Conservation (phyloP, 1,140 invertebrate species). For the Drosophila melanogaster region DNA sequence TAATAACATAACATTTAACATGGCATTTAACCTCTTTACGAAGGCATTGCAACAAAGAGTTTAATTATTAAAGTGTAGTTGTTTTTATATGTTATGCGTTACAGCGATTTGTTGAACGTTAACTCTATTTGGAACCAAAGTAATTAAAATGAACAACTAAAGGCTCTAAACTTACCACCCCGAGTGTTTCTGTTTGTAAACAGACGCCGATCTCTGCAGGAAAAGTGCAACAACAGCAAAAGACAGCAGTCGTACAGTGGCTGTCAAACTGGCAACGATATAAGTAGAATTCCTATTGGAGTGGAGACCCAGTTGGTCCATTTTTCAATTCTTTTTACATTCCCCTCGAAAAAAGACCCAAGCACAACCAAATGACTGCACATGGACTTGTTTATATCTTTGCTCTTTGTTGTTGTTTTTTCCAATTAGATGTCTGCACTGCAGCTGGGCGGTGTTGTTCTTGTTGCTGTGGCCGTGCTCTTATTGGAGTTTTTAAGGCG, state of each 20-base stretch:
- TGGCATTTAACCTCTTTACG: too few species aligned
- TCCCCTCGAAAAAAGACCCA: constrained; percentile 13
- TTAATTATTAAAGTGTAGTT: too few species aligned
- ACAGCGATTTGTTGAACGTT: too few species aligned
- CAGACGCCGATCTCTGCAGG: constrained; percentile 32
- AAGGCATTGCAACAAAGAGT: too few species aligned
- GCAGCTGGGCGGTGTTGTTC: constrained; percentile 30
- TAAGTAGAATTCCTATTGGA: constrained; percentile 61
- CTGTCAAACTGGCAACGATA: constrained; percentile 39
- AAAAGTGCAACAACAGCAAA: constrained; percentile 31
- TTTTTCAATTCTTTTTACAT: constrained; percentile 66
- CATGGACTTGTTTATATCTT: constrained; percentile 39
- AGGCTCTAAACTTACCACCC: background rate
- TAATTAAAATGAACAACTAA: background rate
- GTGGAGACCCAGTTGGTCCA: constrained; percentile 72
- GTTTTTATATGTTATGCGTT: too few species aligned
- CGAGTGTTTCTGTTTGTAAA: constrained; percentile 11
- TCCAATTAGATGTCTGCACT: constrained; percentile 52
- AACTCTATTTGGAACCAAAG: background rate
- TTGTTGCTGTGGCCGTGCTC: background rate
- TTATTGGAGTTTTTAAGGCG: constrained; percentile 39
- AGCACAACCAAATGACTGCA: constrained; percentile 8
- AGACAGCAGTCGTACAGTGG: constrained; percentile 18
- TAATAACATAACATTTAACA: background rate
- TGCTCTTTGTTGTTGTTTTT: constrained; percentile 34